Base-by-base conservation (phyloP, 92 coral and sea anemone species). In the Virgularia gustaviana region DNA sequence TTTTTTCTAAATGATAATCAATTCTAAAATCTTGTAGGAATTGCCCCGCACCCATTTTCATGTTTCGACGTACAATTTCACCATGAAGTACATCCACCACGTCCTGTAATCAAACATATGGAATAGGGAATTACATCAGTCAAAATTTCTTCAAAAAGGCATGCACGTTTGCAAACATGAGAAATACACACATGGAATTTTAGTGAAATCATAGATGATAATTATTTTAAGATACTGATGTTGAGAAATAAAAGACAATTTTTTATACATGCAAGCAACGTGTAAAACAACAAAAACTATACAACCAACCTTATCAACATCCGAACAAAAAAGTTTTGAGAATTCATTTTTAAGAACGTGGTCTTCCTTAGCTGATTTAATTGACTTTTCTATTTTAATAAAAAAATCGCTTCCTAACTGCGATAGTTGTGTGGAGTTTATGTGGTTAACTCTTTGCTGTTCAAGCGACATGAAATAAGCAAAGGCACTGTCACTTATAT, bases 31-130 rank as follows among this genome's bases (percentile, higher is more conserved):
- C 65, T 0, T 44, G 42, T 29, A 59, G 43, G 42, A 59, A 59
- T 59, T 59, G 41, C 65, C 65, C 65, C n/a, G 65, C 42, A 59
- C 65, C 65, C 65, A 59, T 59, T 27, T 59, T 59, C 22, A 59
- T 0, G 22, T 55, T 12, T 0, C 33, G 62, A 1, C 4, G 9
- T 34, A 20, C 32, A n/a, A 55, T 37, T 27, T 55, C 62, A 1
- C 32, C 32, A 19, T 55, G 32, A 27, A 55, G 27, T 12, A 7
- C 62, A 55, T 55, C 35, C 9, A 55, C 62, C 35, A 55, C 27
- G 32, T 27, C 35, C 60, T 53, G 24, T n/a, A n/a, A 51, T 16
- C 5, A n/a, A 51, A 20, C 8, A 20, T 28, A n/a, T 16, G 19
- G 8, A 51, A 51, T 51, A 51, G n/a, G 23, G 8, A 6, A 6